A percentile compares a stretch with the other conserved stretches of the same genome.
Conservation (phyloP, 2,113 vertebrate genomes). For the Tetraodon nigroviridis region DNA sequence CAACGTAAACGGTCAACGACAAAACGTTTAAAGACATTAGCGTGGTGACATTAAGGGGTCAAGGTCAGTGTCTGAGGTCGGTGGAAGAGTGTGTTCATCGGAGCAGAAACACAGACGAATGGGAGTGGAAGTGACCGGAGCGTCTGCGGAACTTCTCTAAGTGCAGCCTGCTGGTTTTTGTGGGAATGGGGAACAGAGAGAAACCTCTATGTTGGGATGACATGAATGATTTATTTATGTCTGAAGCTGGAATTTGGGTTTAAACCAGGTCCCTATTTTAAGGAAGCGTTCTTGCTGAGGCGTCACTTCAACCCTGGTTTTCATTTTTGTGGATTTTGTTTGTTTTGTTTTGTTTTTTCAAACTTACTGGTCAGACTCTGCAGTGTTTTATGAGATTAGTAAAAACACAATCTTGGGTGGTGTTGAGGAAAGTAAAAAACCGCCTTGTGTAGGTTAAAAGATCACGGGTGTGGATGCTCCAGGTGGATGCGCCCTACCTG, state of each 20-base stretch:
- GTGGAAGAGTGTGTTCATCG: too few species aligned
- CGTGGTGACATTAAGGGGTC: slow-evolving; percentile 43
- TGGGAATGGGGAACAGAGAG: too few species aligned
- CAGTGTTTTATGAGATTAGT: slow-evolving; percentile 14
- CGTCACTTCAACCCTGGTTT: neutral
- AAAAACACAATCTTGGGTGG: neutral
- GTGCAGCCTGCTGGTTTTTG: too few species aligned
- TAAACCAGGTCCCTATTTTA: neutral
- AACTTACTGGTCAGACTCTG: neutral
- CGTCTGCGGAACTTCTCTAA: neutral
- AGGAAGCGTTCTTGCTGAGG: neutral
- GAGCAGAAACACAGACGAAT: neutral
- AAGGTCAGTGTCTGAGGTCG: slow-evolving; percentile 46
- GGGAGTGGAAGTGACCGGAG: neutral
- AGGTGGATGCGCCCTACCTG: too few species aligned
- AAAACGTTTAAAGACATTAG: slow-evolving; percentile 2
- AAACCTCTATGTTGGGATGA: neutral
- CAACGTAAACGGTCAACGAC: neutral
- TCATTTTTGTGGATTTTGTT: neutral
- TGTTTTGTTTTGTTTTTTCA: too few species aligned
- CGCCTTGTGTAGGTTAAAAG: too few species aligned
- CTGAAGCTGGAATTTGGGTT: neutral
- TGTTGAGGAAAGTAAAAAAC: too few species aligned
- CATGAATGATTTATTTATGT: neutral
- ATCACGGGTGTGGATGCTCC: too few species aligned